These are phyloP conservation scores for Julus scanicus DNA, from an alignment of 2,888 invertebrate species.

Conservation along the genomic window DNA sequence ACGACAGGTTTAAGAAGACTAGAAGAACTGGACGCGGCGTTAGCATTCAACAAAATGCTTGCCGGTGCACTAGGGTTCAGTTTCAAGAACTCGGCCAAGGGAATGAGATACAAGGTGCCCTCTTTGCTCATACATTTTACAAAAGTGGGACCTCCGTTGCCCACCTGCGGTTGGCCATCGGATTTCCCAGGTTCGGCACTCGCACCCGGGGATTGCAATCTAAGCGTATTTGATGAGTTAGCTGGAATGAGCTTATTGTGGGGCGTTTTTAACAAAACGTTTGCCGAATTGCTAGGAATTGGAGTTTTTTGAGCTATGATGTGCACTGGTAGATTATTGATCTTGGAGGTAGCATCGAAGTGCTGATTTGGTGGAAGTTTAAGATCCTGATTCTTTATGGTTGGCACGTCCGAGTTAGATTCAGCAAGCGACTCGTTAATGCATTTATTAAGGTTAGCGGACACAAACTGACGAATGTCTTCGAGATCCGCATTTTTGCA, in stretches of 20 bases:
- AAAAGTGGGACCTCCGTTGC: constrained; percentile 51
- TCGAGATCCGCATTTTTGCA: neutral
- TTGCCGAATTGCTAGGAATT: neutral
- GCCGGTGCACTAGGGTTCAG: neutral
- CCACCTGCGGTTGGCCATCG: neutral
- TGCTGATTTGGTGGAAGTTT: neutral
- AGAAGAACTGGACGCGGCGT: neutral
- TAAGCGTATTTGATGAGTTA: neutral
- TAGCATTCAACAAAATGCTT: neutral
- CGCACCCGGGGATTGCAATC: neutral
- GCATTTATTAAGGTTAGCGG: neutral
- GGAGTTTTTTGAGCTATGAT: neutral
- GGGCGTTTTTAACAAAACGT: neutral
- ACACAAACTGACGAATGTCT: neutral
- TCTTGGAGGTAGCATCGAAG: neutral
- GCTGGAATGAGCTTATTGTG: neutral
- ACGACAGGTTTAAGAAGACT: constrained; percentile 38
- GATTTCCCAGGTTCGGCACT: neutral
- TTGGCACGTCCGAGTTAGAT: neutral
- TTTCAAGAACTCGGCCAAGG: constrained; percentile 52
- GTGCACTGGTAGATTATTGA: neutral
- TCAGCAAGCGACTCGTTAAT: neutral
- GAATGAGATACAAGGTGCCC: constrained; percentile 55
- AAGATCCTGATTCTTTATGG: neutral
- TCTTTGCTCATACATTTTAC: constrained; percentile 54